These are phyloP conservation scores for Spatulosminthurus flaviceps DNA, from an alignment of 2,888 invertebrate species.

Conservation along the genomic window DNA sequence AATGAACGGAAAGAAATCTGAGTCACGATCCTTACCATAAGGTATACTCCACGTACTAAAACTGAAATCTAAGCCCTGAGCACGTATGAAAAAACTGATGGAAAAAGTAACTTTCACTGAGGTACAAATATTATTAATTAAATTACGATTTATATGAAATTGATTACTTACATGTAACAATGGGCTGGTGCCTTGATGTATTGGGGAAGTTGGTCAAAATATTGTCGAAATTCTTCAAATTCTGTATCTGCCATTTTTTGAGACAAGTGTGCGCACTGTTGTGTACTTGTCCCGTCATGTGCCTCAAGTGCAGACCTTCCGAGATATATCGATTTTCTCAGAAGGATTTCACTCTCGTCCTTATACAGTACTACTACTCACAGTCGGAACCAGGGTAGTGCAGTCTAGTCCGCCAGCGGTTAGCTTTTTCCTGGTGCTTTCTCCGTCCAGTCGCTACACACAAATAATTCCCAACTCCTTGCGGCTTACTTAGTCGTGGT, in stretches of 20 bases:
- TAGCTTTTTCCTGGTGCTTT: no score
- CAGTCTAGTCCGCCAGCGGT: no score
- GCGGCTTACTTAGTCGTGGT: no score
- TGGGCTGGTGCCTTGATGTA: slow-evolving; percentile 81
- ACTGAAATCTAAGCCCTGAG: background rate
- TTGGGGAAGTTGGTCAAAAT: slow-evolving; percentile 83
- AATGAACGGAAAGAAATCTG: no score
- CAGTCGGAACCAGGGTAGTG: slow-evolving; percentile 7
- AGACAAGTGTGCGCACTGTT: slow-evolving; percentile 37
- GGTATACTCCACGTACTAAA: no score
- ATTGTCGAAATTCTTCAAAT: slow-evolving; percentile 90
- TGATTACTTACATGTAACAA: slow-evolving; percentile 86
- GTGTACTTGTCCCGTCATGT: slow-evolving; percentile 50
- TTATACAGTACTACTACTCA: background rate
- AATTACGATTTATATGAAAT: background rate
- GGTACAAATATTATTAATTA: background rate
- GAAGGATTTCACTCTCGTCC: background rate
- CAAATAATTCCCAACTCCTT: no score
- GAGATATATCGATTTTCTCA: slow-evolving; percentile 24
- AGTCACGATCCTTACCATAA: no score
- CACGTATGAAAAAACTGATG: background rate
- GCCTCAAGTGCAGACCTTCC: slow-evolving; percentile 46
- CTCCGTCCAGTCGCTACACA: no score
- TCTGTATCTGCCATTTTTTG: slow-evolving; percentile 86
- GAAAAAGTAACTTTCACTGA: background rate